Conservation (phyloP, 2,113 vertebrate species). For the Sinocyclocheilus anshuiensis region DNA sequence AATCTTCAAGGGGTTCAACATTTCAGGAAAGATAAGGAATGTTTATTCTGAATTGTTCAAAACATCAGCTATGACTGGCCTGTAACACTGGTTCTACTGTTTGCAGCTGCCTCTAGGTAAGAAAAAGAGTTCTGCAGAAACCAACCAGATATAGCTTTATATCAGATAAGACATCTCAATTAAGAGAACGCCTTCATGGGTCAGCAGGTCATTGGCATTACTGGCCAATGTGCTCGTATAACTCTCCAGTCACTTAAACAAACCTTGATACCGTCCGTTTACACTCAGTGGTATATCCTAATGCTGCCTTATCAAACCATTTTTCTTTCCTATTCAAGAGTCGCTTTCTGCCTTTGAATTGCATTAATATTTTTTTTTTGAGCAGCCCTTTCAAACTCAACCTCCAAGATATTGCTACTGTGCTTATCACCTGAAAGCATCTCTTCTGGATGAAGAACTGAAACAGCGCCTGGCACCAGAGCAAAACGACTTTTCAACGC, state of each 20-base stretch:
- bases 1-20: slow-evolving; percentile 6
- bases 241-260: slow-evolving; percentile 54
- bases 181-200: slow-evolving; percentile 35
- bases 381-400: slow-evolving; percentile 65
- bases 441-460: slow-evolving; percentile 65
- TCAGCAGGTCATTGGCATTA: slow-evolving; percentile 41
- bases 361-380: slow-evolving; percentile 62
- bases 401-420: slow-evolving; percentile 67
- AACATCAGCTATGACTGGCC: slow-evolving; percentile 8
- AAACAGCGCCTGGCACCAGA: slow-evolving; percentile 64
- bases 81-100: not conserved
- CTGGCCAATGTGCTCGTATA: slow-evolving; percentile 43
- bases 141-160: slow-evolving; percentile 2
- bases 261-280: slow-evolving; percentile 52
- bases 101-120: not conserved
- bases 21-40: slow-evolving; percentile 37
- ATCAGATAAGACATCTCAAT: slow-evolving; percentile 41
- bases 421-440: slow-evolving; percentile 64
- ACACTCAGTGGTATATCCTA: slow-evolving; percentile 57
- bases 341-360: slow-evolving; percentile 62
- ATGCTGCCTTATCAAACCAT: slow-evolving; percentile 58
- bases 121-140: slow-evolving; percentile 10
- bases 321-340: slow-evolving; percentile 62
- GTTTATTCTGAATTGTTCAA: slow-evolving; percentile 12
- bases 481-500: slow-evolving; percentile 65